Base-by-base conservation (phyloP, 2,113 vertebrate genomes). In the Tenebrosternarchus preto region DNA sequence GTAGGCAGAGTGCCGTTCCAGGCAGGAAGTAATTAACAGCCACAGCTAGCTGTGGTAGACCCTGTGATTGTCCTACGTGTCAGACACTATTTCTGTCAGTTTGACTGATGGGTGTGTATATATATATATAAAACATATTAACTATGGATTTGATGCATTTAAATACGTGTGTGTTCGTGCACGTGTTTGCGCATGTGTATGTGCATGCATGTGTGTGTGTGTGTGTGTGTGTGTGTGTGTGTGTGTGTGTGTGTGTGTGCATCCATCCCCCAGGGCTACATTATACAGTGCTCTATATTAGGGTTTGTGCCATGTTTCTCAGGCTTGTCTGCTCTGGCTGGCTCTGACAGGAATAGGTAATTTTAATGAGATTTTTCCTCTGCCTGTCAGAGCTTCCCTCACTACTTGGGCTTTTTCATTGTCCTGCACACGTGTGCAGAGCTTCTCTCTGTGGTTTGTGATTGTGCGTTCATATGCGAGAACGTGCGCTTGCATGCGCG, bases 301-400 rank as follows among this genome's bases (percentile, higher is more conserved):
- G 20, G 19, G 55, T 12, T 50, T 77, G 59, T 68, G 55, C 63
- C 76, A 50, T 68, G 68, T 53, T 80, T 77, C 63, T 55, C 55
- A 60, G 68, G 36, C 67, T 66, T 53, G 60, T 50, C 57, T 77
- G 56, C 22, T 19, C 70, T 64, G 17, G 25, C 60, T 43, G 33
- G 20, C 74, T 80, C 73, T 80, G 46, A 80, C 67, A 80, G 78
- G 53, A 80, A 80, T 80, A 68, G 50, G 33, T 77, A 31, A 84
- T 60, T 80, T 79, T 80, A 73, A 80, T 57, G 43, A 77, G 25
- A 46, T 80, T 76, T 76, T 68, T 25, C 63, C 55, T 71, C 36
- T 50, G 39, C 72, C 71, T 69, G 73, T 53, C 59, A 64, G 22
- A 69, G n/a, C 31, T 70, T n/a, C 22, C 64, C 36, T 68, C 64